These are phyloP conservation scores for Teleogryllus oceanicus DNA, from an alignment of 2,888 invertebrate species.

Conservation along the genomic window DNA sequence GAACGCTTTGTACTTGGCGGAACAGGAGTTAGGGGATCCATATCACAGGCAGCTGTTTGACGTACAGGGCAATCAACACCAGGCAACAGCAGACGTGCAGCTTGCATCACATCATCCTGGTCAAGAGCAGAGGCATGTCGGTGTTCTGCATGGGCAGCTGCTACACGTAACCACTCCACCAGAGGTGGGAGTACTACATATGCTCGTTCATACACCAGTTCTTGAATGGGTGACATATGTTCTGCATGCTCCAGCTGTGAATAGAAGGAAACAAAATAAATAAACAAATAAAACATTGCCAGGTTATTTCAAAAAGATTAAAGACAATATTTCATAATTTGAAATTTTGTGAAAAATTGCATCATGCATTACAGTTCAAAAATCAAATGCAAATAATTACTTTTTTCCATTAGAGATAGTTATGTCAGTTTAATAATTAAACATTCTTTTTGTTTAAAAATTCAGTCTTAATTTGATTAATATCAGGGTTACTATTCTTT, in stretches of 20 bases:
- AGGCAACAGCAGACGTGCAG: conserved; percentile 77
- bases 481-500: too few relatives aligned
- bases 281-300: not conserved
- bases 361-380: too few relatives aligned
- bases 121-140: conserved; percentile 73
- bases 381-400: too few relatives aligned
- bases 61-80: conserved; percentile 86
- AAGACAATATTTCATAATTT: too few relatives aligned
- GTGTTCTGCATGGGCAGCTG: conserved; percentile 77
- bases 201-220: conserved; percentile 80
- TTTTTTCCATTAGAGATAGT: too few relatives aligned
- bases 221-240: conserved; percentile 55
- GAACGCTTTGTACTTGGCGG: conserved; percentile 46
- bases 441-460: too few relatives aligned
- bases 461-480: too few relatives aligned
- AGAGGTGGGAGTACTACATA: conserved; percentile 85
- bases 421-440: too few relatives aligned
- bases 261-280: not conserved
- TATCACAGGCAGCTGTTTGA: conserved; percentile 46
- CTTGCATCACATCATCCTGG: conserved; percentile 83
- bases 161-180: conserved; percentile 85
- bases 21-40: conserved; percentile 52
- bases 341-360: too few relatives aligned
- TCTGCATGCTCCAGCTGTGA: conserved; percentile 65
- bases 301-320: too few relatives aligned